Percentiles rank a stretch among this genome's conserved stretches.
phyloP scores from a whole-genome alignment of 2,888 invertebrate species.

The Drosophila emarginata region DNA sequence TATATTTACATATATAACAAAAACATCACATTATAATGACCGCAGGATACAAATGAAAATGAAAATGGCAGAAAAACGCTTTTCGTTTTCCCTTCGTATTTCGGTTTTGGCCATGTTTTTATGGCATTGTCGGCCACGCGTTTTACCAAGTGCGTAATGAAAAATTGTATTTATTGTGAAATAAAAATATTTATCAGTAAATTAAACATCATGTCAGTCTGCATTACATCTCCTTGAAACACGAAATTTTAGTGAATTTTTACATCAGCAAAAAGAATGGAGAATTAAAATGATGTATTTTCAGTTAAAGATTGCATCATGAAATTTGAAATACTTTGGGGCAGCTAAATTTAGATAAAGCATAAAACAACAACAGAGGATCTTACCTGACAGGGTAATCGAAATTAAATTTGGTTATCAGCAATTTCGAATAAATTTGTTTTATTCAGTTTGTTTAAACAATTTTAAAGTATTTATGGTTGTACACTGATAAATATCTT shows the following conservation, averaged over 20 bases:
- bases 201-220: slow-evolving; percentile 60
- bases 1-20: background rate
- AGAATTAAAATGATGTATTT: slow-evolving; percentile 2
- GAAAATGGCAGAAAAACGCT: slow-evolving; percentile 49
- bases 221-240: background rate
- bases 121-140: slow-evolving; percentile 52
- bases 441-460: background rate
- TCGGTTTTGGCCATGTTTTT: slow-evolving; percentile 63
- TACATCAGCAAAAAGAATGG: slow-evolving; percentile 31
- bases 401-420: background rate
- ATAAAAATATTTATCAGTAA: slow-evolving; percentile 78
- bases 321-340: slow-evolving; percentile 41
- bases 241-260: slow-evolving; percentile 44
- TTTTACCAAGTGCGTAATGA: slow-evolving; percentile 63
- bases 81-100: slow-evolving; percentile 11
- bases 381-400: background rate
- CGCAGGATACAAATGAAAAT: slow-evolving; percentile 74
- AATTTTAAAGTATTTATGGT: too few relatives aligned
- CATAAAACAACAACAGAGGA: background rate
- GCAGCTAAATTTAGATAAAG: slow-evolving; percentile 29
- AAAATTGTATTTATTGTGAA: slow-evolving; percentile 67
- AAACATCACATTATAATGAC: slow-evolving; percentile 62
- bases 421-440: background rate
- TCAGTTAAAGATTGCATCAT: slow-evolving; percentile 50
- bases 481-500: too few relatives aligned